Percentiles rank a stretch among this genome's conserved stretches.
Conservation (phyloP, 2,797 vertebrate genomes). For the Oreochromis grahami region DNA sequence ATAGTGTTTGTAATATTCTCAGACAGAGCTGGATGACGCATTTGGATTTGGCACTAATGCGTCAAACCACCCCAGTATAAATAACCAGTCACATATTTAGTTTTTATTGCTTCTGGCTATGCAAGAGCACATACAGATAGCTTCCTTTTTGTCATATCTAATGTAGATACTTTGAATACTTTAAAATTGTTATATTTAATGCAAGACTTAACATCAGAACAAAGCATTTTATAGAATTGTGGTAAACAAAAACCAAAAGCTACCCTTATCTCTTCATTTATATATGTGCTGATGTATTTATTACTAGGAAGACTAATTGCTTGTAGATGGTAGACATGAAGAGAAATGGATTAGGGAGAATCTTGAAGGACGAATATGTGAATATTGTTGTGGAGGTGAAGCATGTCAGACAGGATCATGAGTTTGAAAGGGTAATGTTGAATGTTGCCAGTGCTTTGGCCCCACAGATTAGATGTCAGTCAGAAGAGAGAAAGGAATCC, state of each 20-base stretch:
- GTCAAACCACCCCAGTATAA: slow-evolving; percentile 48
- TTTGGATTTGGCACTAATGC: slow-evolving; percentile 36
- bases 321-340: not conserved
- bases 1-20: slow-evolving; percentile 46
- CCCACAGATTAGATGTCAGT: not conserved
- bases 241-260: not conserved
- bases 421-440: not conserved
- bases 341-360: not conserved
- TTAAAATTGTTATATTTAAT: not conserved
- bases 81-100: slow-evolving; percentile 40
- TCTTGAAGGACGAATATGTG: not conserved
- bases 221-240: not conserved
- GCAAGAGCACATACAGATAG: not conserved
- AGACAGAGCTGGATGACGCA: slow-evolving; percentile 35
- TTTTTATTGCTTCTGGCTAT: slow-evolving; percentile 32
- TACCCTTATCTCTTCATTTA: not conserved
- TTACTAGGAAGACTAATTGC: not conserved
- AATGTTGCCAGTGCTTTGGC: not conserved
- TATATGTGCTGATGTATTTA: not conserved
- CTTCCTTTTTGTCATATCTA: not conserved
- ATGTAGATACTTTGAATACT: not conserved
- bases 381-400: not conserved
- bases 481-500: not conserved
- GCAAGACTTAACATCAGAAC: not conserved
- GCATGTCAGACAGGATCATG: not conserved